phyloP scores from a whole-genome alignment of 2,113 vertebrate genomes.

The Percina caprodes region DNA sequence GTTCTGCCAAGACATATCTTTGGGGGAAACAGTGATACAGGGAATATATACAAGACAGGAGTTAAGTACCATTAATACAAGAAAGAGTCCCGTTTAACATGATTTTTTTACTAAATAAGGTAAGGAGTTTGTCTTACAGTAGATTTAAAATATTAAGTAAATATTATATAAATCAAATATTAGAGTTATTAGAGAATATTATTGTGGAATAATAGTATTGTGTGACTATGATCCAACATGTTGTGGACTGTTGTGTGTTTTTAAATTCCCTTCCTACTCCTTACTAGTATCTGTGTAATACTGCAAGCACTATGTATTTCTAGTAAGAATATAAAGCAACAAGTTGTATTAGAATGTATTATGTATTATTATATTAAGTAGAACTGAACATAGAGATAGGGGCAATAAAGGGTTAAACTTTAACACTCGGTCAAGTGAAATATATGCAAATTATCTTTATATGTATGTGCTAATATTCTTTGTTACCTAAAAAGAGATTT shows the following conservation, averaged over 20 bases:
- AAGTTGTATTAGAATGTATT: too few species aligned
- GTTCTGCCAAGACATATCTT: slow-evolving; percentile 55
- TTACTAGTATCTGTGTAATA: too few species aligned
- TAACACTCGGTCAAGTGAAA: background rate
- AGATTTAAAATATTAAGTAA: background rate
- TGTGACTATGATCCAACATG: background rate
- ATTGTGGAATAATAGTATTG: background rate
- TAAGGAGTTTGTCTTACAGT: background rate
- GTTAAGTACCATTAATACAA: slow-evolving; percentile 35
- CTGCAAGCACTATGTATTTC: background rate
- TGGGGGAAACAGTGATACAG: slow-evolving; percentile 51
- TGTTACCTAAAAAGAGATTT: background rate
- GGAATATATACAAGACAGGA: slow-evolving; percentile 52
- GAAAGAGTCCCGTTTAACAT: slow-evolving; percentile 29
- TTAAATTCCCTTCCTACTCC: background rate
- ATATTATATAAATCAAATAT: background rate
- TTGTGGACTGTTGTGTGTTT: background rate
- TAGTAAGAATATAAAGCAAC: background rate
- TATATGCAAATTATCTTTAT: slow-evolving; percentile 8
- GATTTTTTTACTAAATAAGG: slow-evolving; percentile 13
- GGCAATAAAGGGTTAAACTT: background rate
- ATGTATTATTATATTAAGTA: too few species aligned
- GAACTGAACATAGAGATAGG: background rate
- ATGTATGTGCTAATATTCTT: background rate
- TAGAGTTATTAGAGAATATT: background rate